Percentiles rank a stretch among this genome's conserved stretches.
phyloP scores from a whole-genome alignment of 2,113 vertebrate genomes.

The Emydocephalus ijimae region DNA sequence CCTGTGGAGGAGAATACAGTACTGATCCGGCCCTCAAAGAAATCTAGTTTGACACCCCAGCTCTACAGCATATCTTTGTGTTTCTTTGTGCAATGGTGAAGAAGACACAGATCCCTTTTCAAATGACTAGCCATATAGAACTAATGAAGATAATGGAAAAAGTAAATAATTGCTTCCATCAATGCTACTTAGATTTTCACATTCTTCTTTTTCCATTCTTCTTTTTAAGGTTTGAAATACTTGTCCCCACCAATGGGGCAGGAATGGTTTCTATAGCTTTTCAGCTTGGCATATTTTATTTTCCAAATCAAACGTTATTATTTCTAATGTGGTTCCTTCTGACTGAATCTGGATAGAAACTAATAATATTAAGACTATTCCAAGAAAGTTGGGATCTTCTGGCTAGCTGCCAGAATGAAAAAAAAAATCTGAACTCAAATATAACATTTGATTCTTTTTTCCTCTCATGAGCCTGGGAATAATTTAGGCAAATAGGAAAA shows the following conservation, averaged over 20 bases:
- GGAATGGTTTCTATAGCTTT: constrained; percentile 58
- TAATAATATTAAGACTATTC: constrained; percentile 50
- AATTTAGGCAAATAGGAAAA: constrained; percentile 54
- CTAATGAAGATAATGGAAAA: constrained; percentile 48
- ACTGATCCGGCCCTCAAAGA: too few species aligned
- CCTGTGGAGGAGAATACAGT: too few species aligned
- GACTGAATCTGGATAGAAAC: constrained; percentile 48
- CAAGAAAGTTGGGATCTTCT: constrained; percentile 47
- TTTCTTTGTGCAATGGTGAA: constrained; percentile 38
- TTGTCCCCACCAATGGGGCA: constrained; percentile 40
- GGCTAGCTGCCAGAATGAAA: constrained; percentile 38
- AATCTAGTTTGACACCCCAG: too few species aligned
- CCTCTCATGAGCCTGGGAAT: constrained; percentile 58
- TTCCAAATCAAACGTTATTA: constrained; percentile 63
- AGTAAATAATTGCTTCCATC: constrained; percentile 62
- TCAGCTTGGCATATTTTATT: constrained; percentile 62
- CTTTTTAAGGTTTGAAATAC: constrained; percentile 51
- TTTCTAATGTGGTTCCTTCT: constrained; percentile 58
- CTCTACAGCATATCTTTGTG: background rate
- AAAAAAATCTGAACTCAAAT: constrained; percentile 31
- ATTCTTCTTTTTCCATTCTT: constrained; percentile 48
- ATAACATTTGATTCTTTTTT: constrained; percentile 55
- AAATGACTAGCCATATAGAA: constrained; percentile 49
- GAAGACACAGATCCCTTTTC: constrained; percentile 46
- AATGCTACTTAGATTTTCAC: constrained; percentile 37